Conservation (phyloP, 2,113 vertebrate genomes). For the Dasyornis broadbenti region DNA sequence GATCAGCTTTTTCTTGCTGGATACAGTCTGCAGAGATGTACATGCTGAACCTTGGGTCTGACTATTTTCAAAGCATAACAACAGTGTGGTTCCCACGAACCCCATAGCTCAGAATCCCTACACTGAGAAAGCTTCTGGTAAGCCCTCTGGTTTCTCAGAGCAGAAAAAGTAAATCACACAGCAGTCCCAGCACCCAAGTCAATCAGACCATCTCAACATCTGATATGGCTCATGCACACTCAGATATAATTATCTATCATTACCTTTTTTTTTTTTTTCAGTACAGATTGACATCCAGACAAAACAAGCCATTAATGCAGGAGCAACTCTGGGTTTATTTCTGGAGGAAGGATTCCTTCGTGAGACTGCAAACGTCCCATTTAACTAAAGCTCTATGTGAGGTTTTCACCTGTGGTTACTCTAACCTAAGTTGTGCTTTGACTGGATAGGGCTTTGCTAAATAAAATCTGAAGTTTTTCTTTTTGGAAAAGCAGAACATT, state of each 20-base stretch:
- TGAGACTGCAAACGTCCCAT: neutral
- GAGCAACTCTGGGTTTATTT: conserved; percentile 2
- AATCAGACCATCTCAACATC: neutral
- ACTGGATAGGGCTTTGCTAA: neutral
- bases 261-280: neutral
- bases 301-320: conserved; percentile 39
- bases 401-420: neutral
- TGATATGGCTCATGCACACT: neutral
- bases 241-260: conserved; percentile 35
- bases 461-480: neutral
- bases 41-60: neutral
- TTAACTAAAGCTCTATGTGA: neutral
- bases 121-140: neutral
- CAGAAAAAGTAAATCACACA: neutral
- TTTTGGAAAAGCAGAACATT: neutral
- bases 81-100: neutral
- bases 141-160: neutral
- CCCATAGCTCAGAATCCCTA: neutral
- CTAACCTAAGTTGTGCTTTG: neutral
- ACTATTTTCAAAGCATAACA: neutral
- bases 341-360: neutral
- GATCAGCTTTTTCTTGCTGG: neutral
- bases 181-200: neutral
- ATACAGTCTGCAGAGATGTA: neutral
- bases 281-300: conserved; percentile 15